A percentile compares a stretch with the other conserved stretches of the same genome.
Evolutionary conservation across 2,797 vertebrate species (phyloP).

Genomic region (Spinus pinus): DNA sequence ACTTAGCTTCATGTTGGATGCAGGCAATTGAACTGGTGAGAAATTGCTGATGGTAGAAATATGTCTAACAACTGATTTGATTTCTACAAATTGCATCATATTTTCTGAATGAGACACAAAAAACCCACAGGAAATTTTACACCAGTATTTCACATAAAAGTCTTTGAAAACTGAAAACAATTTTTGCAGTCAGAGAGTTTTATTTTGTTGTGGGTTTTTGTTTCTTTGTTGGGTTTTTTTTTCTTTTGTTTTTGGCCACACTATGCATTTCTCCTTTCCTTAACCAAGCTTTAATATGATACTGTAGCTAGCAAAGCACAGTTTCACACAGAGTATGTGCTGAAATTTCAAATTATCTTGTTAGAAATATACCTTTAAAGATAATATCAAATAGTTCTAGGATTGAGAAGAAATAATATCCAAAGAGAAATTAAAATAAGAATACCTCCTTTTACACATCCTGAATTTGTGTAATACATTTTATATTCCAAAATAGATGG

Average conservation of each 20-base stretch:
- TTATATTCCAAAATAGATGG: not conserved
- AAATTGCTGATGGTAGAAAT: not conserved
- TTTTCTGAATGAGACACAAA: not conserved
- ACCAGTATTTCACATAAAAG: not conserved
- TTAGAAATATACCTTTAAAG: not conserved
- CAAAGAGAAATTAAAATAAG: not conserved
- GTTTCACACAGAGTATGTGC: not conserved
- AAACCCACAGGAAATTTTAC: not conserved
- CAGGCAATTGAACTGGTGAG: not conserved
- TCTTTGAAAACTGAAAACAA: not conserved
- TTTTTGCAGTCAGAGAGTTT: not conserved
- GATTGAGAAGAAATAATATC: not conserved
- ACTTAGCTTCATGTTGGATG: not conserved
- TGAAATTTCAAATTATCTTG: not conserved
- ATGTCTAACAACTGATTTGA: not conserved
- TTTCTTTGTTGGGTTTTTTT: not conserved
- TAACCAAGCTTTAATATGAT: not conserved
- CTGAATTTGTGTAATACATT: not conserved
- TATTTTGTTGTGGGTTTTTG: not conserved
- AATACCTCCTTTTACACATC: not conserved
- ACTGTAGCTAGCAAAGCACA: not conserved
- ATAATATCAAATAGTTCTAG: not conserved
- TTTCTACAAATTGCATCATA: not conserved
- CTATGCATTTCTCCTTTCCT: not conserved
- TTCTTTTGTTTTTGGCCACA: not conserved